A percentile compares a stretch with the other conserved stretches of the same genome.
These are phyloP conservation scores for Tenthredo scrophulariae DNA, from an alignment of 2,888 invertebrate genomes.

Conservation along the genomic window DNA sequence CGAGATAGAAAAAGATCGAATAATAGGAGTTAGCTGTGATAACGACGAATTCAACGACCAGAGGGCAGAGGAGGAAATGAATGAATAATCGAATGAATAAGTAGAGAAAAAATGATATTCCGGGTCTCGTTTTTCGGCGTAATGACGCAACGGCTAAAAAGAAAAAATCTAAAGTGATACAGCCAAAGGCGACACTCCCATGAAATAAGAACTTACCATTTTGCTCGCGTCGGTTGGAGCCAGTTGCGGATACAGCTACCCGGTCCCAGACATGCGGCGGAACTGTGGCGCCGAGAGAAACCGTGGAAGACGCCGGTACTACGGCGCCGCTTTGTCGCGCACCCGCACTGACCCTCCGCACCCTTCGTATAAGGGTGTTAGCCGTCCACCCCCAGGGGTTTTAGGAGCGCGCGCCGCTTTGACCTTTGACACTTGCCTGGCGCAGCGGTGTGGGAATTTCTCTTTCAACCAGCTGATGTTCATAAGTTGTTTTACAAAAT, in stretches of 20 bases:
- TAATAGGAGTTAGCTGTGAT: not conserved
- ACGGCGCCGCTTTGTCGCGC: conserved; percentile 71
- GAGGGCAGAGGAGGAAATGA: not conserved
- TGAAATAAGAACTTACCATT: conserved; percentile 70
- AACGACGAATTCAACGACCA: not conserved
- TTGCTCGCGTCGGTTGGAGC: conserved; percentile 61
- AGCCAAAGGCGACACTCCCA: not conserved
- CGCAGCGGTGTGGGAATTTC: not conserved
- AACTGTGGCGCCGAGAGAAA: conserved; percentile 70
- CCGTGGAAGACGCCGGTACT: conserved; percentile 69
- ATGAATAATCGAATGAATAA: not conserved
- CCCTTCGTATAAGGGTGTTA: conserved; percentile 53
- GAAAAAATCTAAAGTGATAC: not conserved
- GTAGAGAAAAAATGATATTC: not conserved
- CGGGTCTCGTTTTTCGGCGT: not conserved
- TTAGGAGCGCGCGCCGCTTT: conserved; percentile 18
- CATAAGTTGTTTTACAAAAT: not conserved
- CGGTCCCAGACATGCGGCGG: conserved; percentile 71
- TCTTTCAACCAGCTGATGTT: not conserved
- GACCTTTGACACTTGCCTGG: conserved; percentile 35
- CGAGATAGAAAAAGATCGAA: not conserved
- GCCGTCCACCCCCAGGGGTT: conserved; percentile 32
- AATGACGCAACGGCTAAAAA: not conserved
- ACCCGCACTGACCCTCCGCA: conserved; percentile 66
- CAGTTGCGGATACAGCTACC: conserved; percentile 61